Base-by-base conservation (phyloP, 2,113 vertebrate genomes). In the Ranitomeya variabilis region DNA sequence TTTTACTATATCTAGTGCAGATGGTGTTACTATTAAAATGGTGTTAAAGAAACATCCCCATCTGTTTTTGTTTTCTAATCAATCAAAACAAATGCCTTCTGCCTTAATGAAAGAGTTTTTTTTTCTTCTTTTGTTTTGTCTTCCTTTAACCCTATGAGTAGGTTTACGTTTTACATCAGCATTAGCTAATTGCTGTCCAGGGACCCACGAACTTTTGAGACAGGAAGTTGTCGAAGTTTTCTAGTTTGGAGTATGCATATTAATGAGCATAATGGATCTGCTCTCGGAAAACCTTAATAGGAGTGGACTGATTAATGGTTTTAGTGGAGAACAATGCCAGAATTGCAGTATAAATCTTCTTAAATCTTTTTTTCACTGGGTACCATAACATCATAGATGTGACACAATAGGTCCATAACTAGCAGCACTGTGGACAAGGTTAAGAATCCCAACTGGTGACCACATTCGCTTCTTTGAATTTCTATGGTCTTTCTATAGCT, bases 51-150 rank as follows among this genome's bases (percentile, higher is more conserved):
- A 86, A 74, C 54, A 60, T 74, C 54, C 84, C 67, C 84, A 86
- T 86, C 84, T 86, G 84, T 45, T 76, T 86, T 76, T 76, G 59
- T 76, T 86, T 86, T 86, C 26, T 76, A 86, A 86, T 86, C 84
- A 86, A 86, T 74, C 84, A 76, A 69, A 86, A 76, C 71, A 86
- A 84, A 86, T 86, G 69, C 9, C 55, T 37, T 76, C 55, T 37
- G 23, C 14, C 84, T 26, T 76, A 67, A 76, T 59, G 69, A 26
- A 51, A 60, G 26, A 16, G 54, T 59, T 76, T 71, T 45, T 45
- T 45, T 45, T 45, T 45, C 1, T 45, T 31, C 26, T 31, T 31
- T 31, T 10, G 26, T 18, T 59, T 45, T 74, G 67, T 76, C 19
- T 74, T 86, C 23, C 23, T 73, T 86, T 76, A 84, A 84, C 82